Evolutionary conservation across 2,888 invertebrate genomes (phyloP).

Genomic region (Limulus polyphemus): DNA sequence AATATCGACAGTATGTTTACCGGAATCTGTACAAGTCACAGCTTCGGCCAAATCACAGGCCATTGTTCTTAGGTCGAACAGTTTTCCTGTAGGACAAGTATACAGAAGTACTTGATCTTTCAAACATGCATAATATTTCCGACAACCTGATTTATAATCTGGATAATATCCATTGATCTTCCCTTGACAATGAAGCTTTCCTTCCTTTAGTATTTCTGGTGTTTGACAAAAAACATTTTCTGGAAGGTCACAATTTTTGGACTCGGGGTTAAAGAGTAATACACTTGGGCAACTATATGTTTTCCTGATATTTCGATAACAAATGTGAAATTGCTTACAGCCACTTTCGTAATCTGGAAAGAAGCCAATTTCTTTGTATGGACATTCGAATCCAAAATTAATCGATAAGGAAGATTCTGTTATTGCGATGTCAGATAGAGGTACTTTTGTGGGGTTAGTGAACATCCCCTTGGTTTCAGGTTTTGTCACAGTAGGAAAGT

Average conservation of each 20-base stretch:
- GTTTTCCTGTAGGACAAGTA: slow-evolving; percentile 18
- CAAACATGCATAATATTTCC: slow-evolving; percentile 19
- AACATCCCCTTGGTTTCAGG: no score
- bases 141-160: slow-evolving; percentile 15
- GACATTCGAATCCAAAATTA: slow-evolving; percentile 8
- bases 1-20: no score
- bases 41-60: slow-evolving; percentile 10
- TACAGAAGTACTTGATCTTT: slow-evolving; percentile 11
- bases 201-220: slow-evolving; percentile 6
- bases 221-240: slow-evolving; percentile 21
- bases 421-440: no score
- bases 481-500: no score
- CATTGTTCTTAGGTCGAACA: slow-evolving; percentile 12
- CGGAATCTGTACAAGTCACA: slow-evolving; percentile 7
- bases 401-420: no score
- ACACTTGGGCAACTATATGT: slow-evolving; percentile 24
- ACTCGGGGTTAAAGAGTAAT: slow-evolving; percentile 23
- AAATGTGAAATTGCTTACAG: slow-evolving; percentile 24
- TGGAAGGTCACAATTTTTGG: slow-evolving; percentile 24
- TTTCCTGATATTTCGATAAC: slow-evolving; percentile 18
- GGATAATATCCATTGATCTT: slow-evolving; percentile 18
- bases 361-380: slow-evolving; percentile 21
- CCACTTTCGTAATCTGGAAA: slow-evolving; percentile 23
- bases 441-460: no score
- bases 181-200: slow-evolving; percentile 14